phyloP scores from a whole-genome alignment of 2,888 invertebrate genomes.

The Trachelus stipa region DNA sequence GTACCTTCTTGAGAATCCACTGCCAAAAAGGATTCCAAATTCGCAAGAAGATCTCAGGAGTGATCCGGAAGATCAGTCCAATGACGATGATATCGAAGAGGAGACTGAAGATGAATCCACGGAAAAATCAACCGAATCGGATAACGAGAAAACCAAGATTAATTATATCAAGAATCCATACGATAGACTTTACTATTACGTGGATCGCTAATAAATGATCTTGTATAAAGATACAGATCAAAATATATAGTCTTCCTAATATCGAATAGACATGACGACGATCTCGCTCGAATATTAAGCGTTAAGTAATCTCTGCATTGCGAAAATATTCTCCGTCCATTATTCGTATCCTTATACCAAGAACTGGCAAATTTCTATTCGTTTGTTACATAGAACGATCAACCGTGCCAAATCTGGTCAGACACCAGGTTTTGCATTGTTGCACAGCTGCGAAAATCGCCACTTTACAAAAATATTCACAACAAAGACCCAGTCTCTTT shows the following conservation, averaged over 20 bases:
- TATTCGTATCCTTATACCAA: no score
- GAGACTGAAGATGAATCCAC: not conserved
- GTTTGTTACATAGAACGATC: not conserved
- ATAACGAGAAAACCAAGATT: not conserved
- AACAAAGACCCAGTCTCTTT: no score
- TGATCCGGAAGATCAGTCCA: not conserved
- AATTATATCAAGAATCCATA: slow-evolving; percentile 37
- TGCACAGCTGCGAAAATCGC: no score
- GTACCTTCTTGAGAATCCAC: not conserved
- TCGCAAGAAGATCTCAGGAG: slow-evolving; percentile 9
- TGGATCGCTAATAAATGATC: slow-evolving; percentile 28
- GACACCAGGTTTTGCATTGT: no score
- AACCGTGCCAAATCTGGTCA: not conserved
- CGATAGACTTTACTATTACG: slow-evolving; percentile 42
- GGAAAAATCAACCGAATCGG: no score
- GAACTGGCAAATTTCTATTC: not conserved
- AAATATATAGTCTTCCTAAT: not conserved
- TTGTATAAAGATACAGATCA: not conserved
- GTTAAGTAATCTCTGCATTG: no score
- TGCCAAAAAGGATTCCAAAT: slow-evolving; percentile 4
- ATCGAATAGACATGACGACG: slow-evolving; percentile 7
- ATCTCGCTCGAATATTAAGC: no score
- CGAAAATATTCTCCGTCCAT: no score
- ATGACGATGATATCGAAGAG: slow-evolving; percentile 20
- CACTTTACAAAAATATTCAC: no score